Evolutionary conservation across 2,888 invertebrate genomes (phyloP).

Genomic region (Zaprionus obscuricornis): DNA sequence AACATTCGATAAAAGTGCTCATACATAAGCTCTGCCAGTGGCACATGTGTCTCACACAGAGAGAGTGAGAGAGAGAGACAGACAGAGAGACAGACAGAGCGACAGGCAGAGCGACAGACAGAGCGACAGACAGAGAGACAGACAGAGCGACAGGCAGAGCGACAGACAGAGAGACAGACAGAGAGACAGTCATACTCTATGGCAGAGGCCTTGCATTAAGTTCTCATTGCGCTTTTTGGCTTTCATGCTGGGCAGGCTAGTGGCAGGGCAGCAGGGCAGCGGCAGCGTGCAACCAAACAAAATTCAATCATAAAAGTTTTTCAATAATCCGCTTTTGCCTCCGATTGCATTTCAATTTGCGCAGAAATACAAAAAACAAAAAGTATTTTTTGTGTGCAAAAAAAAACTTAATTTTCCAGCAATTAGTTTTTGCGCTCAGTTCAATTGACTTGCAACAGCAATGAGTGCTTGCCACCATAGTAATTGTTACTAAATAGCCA

Average conservation of each 20-base stretch:
- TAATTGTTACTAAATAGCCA: too few relatives aligned
- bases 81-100: background rate
- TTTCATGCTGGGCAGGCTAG: background rate
- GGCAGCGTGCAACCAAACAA: constrained; percentile 33
- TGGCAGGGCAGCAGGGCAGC: constrained; percentile 20
- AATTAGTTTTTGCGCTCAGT: constrained; percentile 72
- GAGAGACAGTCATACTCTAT: background rate
- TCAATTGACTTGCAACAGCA: constrained; percentile 2
- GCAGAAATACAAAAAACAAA: too few relatives aligned
- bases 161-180: constrained; percentile 14
- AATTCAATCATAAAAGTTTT: constrained; percentile 81
- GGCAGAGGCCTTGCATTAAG: constrained; percentile 54
- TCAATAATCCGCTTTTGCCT: constrained; percentile 77
- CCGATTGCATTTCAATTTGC: constrained; percentile 80
- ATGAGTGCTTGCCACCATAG: too few relatives aligned
- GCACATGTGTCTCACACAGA: constrained; percentile 58
- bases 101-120: constrained; percentile 7
- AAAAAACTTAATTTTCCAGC: constrained; percentile 82
- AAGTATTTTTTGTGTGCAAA: too few relatives aligned
- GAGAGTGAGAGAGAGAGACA: constrained; percentile 14
- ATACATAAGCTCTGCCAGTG: constrained; percentile 68
- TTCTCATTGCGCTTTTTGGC: constrained; percentile 59
- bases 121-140: constrained; percentile 6
- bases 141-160: background rate
- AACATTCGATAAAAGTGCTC: constrained; percentile 57